Conservation (phyloP, 92 coral and sea anemone genomes). For the Micromussa lordhowensis region DNA sequence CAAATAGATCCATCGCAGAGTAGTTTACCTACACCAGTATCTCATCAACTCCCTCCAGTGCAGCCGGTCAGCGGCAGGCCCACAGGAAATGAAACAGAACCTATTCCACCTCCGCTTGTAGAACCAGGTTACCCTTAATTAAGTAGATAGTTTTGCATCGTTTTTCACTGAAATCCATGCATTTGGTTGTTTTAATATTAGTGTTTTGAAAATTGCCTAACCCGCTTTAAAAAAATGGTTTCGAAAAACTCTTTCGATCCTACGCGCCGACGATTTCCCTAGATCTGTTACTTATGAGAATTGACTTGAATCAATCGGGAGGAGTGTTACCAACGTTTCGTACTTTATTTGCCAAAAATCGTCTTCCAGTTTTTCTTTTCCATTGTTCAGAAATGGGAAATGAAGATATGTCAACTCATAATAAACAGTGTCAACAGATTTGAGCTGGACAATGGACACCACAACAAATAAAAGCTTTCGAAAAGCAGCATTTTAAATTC, state of each 20-base stretch:
- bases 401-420: neutral
- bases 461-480: no score
- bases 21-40: neutral
- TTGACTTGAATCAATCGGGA: neutral
- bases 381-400: neutral
- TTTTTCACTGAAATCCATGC: no score
- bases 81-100: neutral
- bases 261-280: no score
- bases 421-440: neutral
- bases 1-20: slow-evolving; percentile 9
- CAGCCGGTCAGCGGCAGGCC: neutral
- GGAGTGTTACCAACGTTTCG: neutral
- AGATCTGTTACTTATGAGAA: no score
- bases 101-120: neutral
- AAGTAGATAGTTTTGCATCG: neutral
- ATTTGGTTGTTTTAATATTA: no score
- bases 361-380: neutral
- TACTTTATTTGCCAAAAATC: neutral
- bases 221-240: no score
- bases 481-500: neutral
- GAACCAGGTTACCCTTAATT: slow-evolving; percentile 24
- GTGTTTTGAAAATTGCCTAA: no score
- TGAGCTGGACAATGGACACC: neutral
- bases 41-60: neutral
- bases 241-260: no score